A percentile compares a stretch with the other conserved stretches of the same genome.
phyloP scores from a whole-genome alignment of 2,888 invertebrate species.

The Gerris lacustris region DNA sequence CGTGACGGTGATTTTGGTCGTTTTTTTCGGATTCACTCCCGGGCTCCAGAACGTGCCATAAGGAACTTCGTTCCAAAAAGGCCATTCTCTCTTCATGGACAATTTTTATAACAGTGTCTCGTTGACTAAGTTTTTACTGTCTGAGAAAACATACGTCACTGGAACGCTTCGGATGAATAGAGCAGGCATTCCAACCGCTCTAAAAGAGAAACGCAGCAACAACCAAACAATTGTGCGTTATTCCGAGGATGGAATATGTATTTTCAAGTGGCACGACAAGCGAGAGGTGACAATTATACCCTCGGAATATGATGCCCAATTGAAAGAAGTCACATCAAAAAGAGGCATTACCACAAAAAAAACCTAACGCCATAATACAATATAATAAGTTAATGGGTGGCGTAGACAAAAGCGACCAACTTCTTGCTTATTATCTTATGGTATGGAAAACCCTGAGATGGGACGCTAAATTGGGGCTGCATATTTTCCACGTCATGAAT shows the following conservation, averaged over 20 bases:
- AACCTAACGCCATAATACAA: not conserved
- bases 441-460: not conserved
- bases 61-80: too few species aligned
- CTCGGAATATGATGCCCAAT: too few species aligned
- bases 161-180: slow-evolving; percentile 32
- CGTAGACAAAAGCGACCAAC: not conserved
- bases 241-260: too few species aligned
- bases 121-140: slow-evolving; percentile 31
- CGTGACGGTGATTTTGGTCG: too few species aligned
- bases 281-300: too few species aligned
- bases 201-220: slow-evolving; percentile 17
- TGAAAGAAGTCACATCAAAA: not conserved
- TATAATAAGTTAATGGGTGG: not conserved
- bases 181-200: slow-evolving; percentile 26
- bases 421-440: not conserved
- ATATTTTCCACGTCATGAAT: too few species aligned
- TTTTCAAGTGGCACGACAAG: too few species aligned
- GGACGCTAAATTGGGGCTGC: too few species aligned
- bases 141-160: slow-evolving; percentile 33
- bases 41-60: too few species aligned
- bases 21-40: too few species aligned
- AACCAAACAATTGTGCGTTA: too few species aligned
- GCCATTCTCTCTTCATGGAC: slow-evolving; percentile 34
- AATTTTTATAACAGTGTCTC: slow-evolving; percentile 33
- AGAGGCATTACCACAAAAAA: not conserved